Percentiles rank a stretch among this genome's conserved stretches.
Conservation (phyloP, 2,797 vertebrate genomes). For the Philypnodon macrostomus region DNA sequence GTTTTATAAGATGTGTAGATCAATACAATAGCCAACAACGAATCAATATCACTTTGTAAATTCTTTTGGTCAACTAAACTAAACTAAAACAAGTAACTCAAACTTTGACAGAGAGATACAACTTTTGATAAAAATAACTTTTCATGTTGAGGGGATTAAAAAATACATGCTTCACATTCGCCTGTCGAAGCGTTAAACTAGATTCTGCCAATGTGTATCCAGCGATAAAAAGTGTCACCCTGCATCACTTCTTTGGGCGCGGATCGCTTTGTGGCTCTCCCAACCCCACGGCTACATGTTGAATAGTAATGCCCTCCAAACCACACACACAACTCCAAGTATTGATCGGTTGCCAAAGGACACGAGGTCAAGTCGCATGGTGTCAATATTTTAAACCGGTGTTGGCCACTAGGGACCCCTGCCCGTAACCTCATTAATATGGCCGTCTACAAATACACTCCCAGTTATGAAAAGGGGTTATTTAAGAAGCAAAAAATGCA, state of each 20-base stretch:
- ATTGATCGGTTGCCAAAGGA: constrained; percentile 64
- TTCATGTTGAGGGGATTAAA: background rate
- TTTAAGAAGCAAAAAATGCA: constrained; percentile 6
- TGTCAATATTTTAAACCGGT: constrained; percentile 74
- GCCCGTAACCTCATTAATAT: constrained; percentile 71
- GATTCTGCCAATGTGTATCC: constrained; percentile 2
- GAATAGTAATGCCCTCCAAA: constrained; percentile 61
- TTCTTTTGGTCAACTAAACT: too few species aligned
- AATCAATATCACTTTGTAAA: too few species aligned
- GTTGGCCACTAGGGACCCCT: constrained; percentile 60
- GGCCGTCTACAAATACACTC: constrained; percentile 41
- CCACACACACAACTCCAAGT: constrained; percentile 46
- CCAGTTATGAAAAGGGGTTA: constrained; percentile 31
- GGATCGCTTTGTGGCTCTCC: too few species aligned
- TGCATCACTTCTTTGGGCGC: constrained; percentile 6
- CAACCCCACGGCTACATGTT: constrained; percentile 28
- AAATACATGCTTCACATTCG: constrained; percentile 1
- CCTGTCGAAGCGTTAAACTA: constrained; percentile 6
- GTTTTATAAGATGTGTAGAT: too few species aligned
- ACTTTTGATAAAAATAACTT: background rate
- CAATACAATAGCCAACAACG: too few species aligned
- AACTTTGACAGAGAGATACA: constrained; percentile 23
- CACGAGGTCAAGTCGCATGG: constrained; percentile 61
- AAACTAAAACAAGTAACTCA: background rate
- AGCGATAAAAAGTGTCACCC: constrained; percentile 9